A percentile compares a stretch with the other conserved stretches of the same genome.
These are phyloP conservation scores for Ellobius talpinus DNA, from an alignment of 2,113 vertebrate species.

Conservation along the genomic window DNA sequence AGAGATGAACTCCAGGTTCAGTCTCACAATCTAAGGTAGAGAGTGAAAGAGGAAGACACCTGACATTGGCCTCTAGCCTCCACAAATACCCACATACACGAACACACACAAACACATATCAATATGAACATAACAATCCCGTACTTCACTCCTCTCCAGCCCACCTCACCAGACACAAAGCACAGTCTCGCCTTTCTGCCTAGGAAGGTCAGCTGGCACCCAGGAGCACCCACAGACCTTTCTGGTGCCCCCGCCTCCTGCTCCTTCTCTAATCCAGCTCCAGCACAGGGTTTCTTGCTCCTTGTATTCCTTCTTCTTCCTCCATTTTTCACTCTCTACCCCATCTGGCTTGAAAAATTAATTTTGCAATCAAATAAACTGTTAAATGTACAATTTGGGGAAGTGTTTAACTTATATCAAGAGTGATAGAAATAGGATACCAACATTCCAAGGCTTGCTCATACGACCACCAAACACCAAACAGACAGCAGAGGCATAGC, in stretches of 20 bases:
- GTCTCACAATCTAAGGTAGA: background rate
- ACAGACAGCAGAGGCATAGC: background rate
- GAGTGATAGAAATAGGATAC: background rate
- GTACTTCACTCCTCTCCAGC: background rate
- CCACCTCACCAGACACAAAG: background rate
- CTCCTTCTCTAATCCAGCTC: background rate
- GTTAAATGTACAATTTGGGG: background rate
- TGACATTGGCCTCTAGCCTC: background rate
- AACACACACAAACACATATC: background rate
- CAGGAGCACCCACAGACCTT: fast-evolving
- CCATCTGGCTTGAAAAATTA: background rate
- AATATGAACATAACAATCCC: background rate
- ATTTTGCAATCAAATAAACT: background rate
- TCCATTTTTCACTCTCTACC: background rate
- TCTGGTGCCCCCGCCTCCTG: background rate
- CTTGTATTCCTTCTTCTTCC: background rate
- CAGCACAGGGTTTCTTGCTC: background rate
- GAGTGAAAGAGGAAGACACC: background rate
- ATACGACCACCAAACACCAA: background rate
- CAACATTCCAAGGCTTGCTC: background rate
- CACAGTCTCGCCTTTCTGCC: background rate
- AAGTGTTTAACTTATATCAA: background rate
- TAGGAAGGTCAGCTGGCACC: background rate
- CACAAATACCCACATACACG: background rate
- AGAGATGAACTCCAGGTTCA: background rate